Percentiles rank a stretch among this genome's conserved stretches.
phyloP scores from a whole-genome alignment of 2,797 vertebrate genomes.

The Tapirus indicus region DNA sequence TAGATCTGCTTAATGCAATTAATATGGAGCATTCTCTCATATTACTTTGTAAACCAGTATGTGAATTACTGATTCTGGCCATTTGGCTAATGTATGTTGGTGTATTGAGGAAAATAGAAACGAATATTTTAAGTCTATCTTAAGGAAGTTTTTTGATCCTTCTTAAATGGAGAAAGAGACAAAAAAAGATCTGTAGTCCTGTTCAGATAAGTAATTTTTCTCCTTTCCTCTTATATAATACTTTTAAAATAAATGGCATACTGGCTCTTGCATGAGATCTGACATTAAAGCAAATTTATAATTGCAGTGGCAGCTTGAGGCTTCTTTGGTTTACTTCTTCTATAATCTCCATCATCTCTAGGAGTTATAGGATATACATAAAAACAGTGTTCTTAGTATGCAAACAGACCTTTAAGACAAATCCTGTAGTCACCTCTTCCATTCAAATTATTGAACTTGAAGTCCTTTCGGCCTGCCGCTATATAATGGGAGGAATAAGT shows the following conservation, averaged over 20 bases:
- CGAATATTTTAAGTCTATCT: constrained; percentile 38
- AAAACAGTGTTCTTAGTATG: background rate
- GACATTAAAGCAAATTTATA: constrained; percentile 38
- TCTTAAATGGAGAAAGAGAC: constrained; percentile 24
- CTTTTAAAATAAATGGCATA: constrained; percentile 41
- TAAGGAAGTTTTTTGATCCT: constrained; percentile 8
- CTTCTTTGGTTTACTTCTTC: constrained; percentile 4
- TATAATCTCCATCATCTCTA: background rate
- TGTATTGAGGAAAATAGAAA: constrained; percentile 20
- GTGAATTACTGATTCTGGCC: background rate
- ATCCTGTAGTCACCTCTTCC: background rate
- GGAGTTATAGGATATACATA: background rate
- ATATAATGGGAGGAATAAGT: background rate
- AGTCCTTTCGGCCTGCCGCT: background rate
- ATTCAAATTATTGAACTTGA: background rate
- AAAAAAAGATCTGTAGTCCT: background rate
- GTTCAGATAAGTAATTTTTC: constrained; percentile 6
- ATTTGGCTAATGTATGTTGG: constrained; percentile 29
- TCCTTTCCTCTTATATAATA: constrained; percentile 21
- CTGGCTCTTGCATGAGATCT: background rate
- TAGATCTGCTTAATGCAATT: background rate
- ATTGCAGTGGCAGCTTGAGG: background rate
- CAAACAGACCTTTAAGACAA: background rate
- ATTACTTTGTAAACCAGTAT: background rate
- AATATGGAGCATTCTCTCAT: background rate